Evolutionary conservation across 2,888 invertebrate species (phyloP).

Genomic region (Bellardia pandia): DNA sequence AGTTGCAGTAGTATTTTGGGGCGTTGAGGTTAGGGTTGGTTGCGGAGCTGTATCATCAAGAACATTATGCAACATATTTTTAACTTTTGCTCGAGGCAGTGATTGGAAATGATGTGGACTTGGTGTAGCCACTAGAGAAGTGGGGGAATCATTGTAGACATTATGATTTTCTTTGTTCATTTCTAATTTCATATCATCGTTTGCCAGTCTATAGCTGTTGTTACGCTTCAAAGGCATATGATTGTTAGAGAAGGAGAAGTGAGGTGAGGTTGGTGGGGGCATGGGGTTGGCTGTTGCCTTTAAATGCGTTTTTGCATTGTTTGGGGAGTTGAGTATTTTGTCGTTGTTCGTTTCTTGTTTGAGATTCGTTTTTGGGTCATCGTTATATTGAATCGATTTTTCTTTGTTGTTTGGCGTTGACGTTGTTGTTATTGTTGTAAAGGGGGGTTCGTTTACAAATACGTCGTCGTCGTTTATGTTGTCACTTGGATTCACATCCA

Average conservation of each 20-base stretch:
- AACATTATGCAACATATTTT: conserved; percentile 45
- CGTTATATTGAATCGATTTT: conserved; percentile 75
- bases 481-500: conserved; percentile 42
- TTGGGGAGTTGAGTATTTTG: conserved; percentile 57
- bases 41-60: conserved; percentile 69
- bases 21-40: conserved; percentile 1
- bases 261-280: conserved; percentile 75
- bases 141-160: conserved; percentile 70
- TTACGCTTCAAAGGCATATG: conserved; percentile 88
- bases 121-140: conserved; percentile 7
- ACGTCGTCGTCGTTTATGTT: conserved; percentile 7
- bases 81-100: conserved; percentile 77
- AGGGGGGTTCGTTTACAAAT: conserved; percentile 20
- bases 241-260: conserved; percentile 75
- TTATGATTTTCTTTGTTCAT: conserved; percentile 80
- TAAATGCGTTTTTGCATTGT: conserved; percentile 57
- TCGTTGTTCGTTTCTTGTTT: conserved; percentile 61
- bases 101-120: conserved; percentile 73
- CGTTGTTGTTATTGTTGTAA: conserved; percentile 68
- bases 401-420: conserved; percentile 65
- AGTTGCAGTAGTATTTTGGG: conserved; percentile 7
- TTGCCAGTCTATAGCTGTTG: conserved; percentile 93
- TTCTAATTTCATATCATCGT: conserved; percentile 86
- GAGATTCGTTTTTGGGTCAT: conserved; percentile 77
- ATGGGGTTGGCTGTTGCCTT: conserved; percentile 74